Evolutionary conservation across 2,888 invertebrate genomes (phyloP), one percentile per base, ranked within the genome.

Genomic region (Drosophila helvetica): DNA sequence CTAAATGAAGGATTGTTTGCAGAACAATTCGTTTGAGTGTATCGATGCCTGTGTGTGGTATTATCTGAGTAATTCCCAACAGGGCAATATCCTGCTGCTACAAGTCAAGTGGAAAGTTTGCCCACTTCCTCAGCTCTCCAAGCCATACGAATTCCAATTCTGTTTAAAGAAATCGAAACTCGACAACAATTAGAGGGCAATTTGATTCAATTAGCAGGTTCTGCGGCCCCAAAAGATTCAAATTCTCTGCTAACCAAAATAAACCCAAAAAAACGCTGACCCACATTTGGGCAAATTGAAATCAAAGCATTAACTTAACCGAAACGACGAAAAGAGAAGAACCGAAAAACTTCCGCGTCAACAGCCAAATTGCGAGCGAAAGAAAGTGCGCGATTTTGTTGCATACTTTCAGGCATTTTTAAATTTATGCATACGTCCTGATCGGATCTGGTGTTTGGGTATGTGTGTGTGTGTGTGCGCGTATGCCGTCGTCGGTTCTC

Each of bases 271-370:
- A 56, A 12, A 38, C 17, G 30, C 27, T 71, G 74, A 71, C 74
- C 74, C 66, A 71, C 74, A 66, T 72, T 74, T 19, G 33, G 22
- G 22, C 80, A 86, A 86, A 82, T 82, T 76, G 79, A 83, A 86
- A 80, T 75, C 84, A 80, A 75, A 84, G 83, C 78, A 77, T 80
- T 78, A 80, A 84, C 68, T 80, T 78, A 80, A 84, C 68, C 33
- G 25, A 27, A 57, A 48, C n/a, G n/a, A 46, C n/a, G 33, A 48
- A 54, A 33, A 43, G 46, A 33, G 42, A 18, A 46, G 48, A 52
- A 8, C 22, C n/a, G n/a, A 52, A 65, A 65, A 65, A 68, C 47
- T 52, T 42, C 63, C 27, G 52, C 50, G 53, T 50, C 54, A 56
- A 64, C 53, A 55, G 30, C 73, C 10, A 56, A 67, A 54, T 51